phyloP scores from a whole-genome alignment of 2,888 invertebrate genomes.

The Resseliella maxima region DNA sequence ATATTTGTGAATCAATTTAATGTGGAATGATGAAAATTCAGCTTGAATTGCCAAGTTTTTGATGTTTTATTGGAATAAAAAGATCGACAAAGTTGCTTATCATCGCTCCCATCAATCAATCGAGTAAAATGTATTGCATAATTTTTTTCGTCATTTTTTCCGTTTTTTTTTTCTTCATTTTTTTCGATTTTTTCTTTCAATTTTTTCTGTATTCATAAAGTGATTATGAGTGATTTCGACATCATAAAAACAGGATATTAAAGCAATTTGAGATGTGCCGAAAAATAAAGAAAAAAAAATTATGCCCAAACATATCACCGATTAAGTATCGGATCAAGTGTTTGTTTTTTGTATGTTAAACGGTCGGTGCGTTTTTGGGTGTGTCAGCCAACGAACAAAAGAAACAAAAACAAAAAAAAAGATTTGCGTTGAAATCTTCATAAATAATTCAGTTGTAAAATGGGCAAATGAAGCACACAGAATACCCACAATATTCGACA shows the following conservation, averaged over 20 bases:
- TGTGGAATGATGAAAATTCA: slow-evolving; percentile 25
- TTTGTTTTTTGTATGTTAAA: background rate
- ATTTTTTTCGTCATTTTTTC: no score
- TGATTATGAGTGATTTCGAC: background rate
- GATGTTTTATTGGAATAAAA: background rate
- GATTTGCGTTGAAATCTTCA: background rate
- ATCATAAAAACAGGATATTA: background rate
- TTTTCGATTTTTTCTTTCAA: no score
- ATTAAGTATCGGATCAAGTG: background rate
- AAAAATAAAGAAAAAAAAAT: background rate
- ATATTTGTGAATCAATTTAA: slow-evolving; percentile 40
- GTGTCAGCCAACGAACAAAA: background rate
- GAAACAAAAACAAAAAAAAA: no score
- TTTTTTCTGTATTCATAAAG: no score
- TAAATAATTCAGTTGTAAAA: slow-evolving; percentile 13
- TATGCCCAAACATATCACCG: background rate
- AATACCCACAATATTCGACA: background rate
- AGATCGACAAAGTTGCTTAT: background rate
- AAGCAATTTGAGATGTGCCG: background rate
- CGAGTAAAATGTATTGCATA: slow-evolving; percentile 4
- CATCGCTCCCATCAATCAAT: background rate
- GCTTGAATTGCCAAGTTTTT: background rate
- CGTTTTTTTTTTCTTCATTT: background rate
- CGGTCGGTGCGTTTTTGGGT: background rate
- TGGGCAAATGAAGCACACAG: background rate